A percentile compares a stretch with the other conserved stretches of the same genome.
phyloP scores from a whole-genome alignment of 2,888 invertebrate genomes.

The Patella depressa region DNA sequence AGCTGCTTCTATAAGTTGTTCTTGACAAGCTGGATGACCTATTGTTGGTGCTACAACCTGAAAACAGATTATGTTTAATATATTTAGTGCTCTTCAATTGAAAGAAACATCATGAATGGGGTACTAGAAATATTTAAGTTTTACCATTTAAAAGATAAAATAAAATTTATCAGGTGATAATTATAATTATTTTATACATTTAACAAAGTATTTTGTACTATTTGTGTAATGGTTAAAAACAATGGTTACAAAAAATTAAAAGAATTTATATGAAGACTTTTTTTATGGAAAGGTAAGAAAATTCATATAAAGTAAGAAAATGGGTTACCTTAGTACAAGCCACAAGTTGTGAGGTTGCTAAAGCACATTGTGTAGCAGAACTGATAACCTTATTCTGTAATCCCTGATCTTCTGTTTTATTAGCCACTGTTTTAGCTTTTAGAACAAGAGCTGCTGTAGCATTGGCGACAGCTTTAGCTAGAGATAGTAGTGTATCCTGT shows the following conservation, averaged over 20 bases:
- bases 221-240: too few species aligned
- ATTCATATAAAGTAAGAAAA: constrained; percentile 5
- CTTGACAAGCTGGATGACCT: constrained; percentile 78
- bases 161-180: too few species aligned
- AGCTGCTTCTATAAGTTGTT: constrained; percentile 92
- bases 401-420: constrained; percentile 84
- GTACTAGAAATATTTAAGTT: neutral
- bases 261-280: too few species aligned
- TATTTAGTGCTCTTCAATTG: neutral
- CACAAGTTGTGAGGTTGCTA: constrained; percentile 97
- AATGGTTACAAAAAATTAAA: too few species aligned
- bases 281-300: too few species aligned
- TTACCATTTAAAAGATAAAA: neutral
- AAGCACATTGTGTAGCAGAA: constrained; percentile 95
- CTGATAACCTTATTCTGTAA: constrained; percentile 91
- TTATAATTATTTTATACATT: too few species aligned
- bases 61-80: neutral
- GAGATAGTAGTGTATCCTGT: constrained; percentile 89
- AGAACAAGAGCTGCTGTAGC: constrained; percentile 96
- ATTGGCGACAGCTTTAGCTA: constrained; percentile 98
- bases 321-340: constrained; percentile 89
- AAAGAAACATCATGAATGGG: neutral
- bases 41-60: constrained; percentile 78
- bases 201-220: too few species aligned
- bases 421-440: constrained; percentile 96